phyloP scores from a whole-genome alignment of 2,888 invertebrate species.

The Tipula lateralis region DNA sequence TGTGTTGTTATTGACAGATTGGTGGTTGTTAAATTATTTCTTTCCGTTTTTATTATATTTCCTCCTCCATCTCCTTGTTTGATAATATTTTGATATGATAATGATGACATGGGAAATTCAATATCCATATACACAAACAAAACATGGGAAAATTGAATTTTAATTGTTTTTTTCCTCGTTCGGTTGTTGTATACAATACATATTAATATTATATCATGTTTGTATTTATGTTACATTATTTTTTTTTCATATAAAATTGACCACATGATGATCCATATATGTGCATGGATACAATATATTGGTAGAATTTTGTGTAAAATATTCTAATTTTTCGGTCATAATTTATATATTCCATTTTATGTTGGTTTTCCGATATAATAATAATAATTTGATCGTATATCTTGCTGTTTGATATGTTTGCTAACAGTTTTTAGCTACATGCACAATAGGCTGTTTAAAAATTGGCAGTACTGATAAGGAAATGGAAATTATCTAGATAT shows the following conservation, averaged over 20 bases:
- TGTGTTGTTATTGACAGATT: conserved; percentile 24
- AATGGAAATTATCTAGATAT: too few species aligned
- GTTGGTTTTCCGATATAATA: background rate
- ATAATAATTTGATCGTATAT: background rate
- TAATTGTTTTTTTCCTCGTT: background rate
- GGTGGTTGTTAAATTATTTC: conserved; percentile 24
- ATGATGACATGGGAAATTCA: conserved; percentile 2
- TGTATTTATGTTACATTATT: background rate
- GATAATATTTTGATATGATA: conserved; percentile 24
- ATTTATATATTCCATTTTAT: background rate
- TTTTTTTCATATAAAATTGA: background rate
- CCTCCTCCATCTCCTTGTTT: background rate
- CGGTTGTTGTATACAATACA: background rate
- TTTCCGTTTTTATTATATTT: background rate
- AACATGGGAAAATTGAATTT: conserved; percentile 6
- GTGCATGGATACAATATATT: background rate
- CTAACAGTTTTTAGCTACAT: too few species aligned
- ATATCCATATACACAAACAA: background rate
- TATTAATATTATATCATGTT: background rate
- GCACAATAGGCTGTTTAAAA: too few species aligned
- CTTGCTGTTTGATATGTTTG: background rate
- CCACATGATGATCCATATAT: conserved; percentile 14
- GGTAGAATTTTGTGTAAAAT: background rate
- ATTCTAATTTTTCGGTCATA: background rate
- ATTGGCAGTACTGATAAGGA: too few species aligned